These are phyloP conservation scores for Apodemus sylvaticus DNA, from an alignment of 2,113 vertebrate genomes.

Conservation along the genomic window DNA sequence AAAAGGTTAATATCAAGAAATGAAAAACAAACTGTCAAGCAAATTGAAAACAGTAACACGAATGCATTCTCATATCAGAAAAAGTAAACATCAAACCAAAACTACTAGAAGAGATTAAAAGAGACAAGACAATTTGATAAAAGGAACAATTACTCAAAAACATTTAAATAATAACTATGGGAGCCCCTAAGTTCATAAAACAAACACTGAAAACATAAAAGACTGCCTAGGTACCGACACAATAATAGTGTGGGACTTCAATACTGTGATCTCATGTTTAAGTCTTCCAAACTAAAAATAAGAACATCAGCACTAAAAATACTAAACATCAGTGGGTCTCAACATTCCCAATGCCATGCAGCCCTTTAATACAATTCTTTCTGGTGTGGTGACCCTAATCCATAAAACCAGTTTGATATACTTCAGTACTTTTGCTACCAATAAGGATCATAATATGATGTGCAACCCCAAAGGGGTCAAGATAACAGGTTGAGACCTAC, in stretches of 20 bases:
- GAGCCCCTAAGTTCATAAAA: not conserved
- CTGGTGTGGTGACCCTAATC: not conserved
- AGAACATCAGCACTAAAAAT: not conserved
- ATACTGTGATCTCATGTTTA: not conserved
- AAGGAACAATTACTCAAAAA: not conserved
- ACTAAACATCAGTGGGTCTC: not conserved
- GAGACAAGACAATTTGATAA: not conserved
- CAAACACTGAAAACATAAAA: not conserved
- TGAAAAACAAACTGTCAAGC: not conserved
- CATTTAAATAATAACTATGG: not conserved
- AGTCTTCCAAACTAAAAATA: not conserved
- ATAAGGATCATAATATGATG: not conserved
- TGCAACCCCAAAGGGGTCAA: not conserved
- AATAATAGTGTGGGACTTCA: not conserved
- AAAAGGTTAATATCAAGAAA: not conserved
- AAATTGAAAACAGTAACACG: not conserved
- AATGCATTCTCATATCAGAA: not conserved
- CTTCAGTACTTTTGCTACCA: not conserved
- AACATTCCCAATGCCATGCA: not conserved
- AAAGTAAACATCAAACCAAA: not conserved
- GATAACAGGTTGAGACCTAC: not conserved
- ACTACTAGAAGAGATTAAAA: not conserved
- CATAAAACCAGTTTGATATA: not conserved
- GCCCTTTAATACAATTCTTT: not conserved
- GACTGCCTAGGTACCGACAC: not conserved